Evolutionary conservation across 2,797 vertebrate species (phyloP).

Genomic region (Lemur catta): DNA sequence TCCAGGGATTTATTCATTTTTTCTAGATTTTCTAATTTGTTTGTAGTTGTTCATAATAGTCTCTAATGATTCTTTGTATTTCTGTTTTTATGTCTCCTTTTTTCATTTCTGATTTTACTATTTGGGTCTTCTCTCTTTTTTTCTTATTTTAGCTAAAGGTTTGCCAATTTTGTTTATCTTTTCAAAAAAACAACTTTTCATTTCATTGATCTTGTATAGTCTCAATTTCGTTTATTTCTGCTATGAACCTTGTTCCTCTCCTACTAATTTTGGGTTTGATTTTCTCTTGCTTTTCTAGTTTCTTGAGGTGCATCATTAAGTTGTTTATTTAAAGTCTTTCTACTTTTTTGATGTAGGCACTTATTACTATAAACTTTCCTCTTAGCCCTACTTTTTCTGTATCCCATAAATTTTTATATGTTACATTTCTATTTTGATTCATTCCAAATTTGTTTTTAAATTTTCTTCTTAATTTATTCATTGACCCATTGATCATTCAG

Average conservation of each 20-base stretch:
- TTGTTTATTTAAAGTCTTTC: background rate
- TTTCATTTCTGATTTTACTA: background rate
- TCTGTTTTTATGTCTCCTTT: background rate
- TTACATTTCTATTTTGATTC: background rate
- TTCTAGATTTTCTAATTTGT: background rate
- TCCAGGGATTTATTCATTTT: background rate
- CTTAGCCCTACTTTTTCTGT: background rate
- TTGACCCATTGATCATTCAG: background rate
- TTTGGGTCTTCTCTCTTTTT: background rate
- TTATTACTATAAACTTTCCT: background rate
- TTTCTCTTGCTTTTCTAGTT: background rate
- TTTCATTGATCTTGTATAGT: background rate
- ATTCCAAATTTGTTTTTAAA: background rate
- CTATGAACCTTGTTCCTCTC: background rate
- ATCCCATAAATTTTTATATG: background rate
- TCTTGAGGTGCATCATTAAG: background rate
- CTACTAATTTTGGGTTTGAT: background rate
- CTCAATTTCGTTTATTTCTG: background rate
- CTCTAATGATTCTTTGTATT: background rate
- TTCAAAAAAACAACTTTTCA: background rate
- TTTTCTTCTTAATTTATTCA: background rate
- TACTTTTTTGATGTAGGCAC: background rate
- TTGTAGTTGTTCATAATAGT: background rate
- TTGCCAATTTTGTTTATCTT: background rate
- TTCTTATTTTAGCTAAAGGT: background rate